Evolutionary conservation across 2,797 vertebrate genomes (phyloP), one percentile per base, ranked within the genome.

Genomic region (Zenarchopterus dispar): DNA sequence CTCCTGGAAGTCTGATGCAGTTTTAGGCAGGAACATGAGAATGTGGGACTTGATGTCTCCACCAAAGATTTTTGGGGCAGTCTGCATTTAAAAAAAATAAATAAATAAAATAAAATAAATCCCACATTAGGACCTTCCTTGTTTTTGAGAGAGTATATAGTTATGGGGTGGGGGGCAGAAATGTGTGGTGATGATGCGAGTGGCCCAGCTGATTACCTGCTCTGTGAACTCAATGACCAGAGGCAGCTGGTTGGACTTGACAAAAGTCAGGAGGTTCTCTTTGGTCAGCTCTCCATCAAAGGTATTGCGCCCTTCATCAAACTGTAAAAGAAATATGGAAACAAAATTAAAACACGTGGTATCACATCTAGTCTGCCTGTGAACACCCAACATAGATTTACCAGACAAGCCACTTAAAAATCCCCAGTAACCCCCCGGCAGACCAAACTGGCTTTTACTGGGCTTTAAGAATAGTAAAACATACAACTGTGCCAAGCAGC

Each of bases 21-120:
- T 91, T 93, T 98, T 98, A 24, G 96, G 97, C 59, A 99, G 80
- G 70, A 99, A 99, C 78, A 99, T 92, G 56, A 99, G 93, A 84
- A 98, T 98, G 77, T 99, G 98, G 11, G 97, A 99, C 90, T 99
- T 99, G 84, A 99, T 98, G 0, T 99, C 97, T 22, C 98, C 98
- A n/a, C 97, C 98, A 0, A 99, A 99, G 85, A 99, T 99, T 93
- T 98, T 99, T 0, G 97, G 97, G 51, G 98, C 98, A 0, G 97
- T 98, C 98, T 99, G 90, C 8, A 56, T 24, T n/a, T 62, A 53
- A 59, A 0, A 50, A 1, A 36, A 42, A n/a, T n/a, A n/a, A n/a
- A n/a, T n/a, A n/a, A n/a, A n/a, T n/a, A n/a, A n/a, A n/a, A n/a
- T n/a, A n/a, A n/a, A n/a, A n/a, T n/a, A 28, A 3, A 16, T 65